Evolutionary conservation across 2,113 vertebrate genomes (phyloP).

Genomic region (Caracal caracal): DNA sequence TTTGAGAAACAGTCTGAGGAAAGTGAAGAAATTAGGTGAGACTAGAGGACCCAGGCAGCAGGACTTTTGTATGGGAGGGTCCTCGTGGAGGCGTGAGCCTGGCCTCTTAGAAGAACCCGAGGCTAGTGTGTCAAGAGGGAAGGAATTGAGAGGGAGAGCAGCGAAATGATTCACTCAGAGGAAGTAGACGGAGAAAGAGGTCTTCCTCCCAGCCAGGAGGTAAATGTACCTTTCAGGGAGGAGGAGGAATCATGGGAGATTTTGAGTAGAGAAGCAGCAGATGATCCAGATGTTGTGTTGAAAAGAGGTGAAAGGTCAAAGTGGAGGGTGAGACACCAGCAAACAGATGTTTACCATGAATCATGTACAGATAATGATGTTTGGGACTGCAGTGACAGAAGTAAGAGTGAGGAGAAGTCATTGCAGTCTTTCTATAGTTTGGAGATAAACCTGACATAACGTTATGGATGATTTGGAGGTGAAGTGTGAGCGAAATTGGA

Average conservation of each 20-base stretch:
- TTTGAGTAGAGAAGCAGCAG: not conserved
- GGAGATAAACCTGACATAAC: not conserved
- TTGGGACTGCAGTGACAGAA: not conserved
- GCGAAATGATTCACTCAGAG: not conserved
- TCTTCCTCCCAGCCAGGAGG: not conserved
- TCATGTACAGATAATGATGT: not conserved
- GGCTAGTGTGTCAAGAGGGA: not conserved
- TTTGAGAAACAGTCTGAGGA: not conserved
- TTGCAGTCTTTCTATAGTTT: not conserved
- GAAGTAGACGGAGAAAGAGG: not conserved
- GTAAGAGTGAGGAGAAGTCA: not conserved
- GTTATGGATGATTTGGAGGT: not conserved
- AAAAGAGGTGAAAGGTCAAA: not conserved
- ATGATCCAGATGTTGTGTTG: not conserved
- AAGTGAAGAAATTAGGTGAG: not conserved
- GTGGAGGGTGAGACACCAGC: not conserved
- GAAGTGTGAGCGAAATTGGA: not conserved
- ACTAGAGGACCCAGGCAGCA: too few species aligned
- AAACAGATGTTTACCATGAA: not conserved
- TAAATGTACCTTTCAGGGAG: not conserved
- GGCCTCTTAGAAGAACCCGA: not conserved
- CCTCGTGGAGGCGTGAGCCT: accelerated
- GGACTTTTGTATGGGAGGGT: not conserved
- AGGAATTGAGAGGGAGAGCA: not conserved
- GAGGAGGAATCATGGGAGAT: not conserved